phyloP scores from a whole-genome alignment of 2,113 vertebrate species.

The Daboia siamensis region DNA sequence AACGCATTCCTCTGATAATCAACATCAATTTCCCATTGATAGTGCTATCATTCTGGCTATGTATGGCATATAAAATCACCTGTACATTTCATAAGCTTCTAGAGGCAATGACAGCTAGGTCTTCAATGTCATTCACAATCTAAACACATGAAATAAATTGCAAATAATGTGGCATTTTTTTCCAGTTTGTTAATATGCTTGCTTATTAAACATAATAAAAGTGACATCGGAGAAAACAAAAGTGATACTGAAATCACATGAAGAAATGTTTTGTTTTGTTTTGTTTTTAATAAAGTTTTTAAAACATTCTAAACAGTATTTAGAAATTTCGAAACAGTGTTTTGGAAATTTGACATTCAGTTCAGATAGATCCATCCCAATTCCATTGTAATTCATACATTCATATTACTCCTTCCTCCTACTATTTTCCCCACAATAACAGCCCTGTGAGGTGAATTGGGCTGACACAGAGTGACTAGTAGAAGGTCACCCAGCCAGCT shows the following conservation, averaged over 20 bases:
- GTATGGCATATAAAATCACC: constrained; percentile 26
- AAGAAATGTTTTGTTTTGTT: neutral
- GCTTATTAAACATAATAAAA: constrained; percentile 30
- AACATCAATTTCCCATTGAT: constrained; percentile 35
- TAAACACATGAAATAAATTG: constrained; percentile 40
- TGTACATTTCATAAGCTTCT: constrained; percentile 44
- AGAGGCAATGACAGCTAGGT: constrained; percentile 45
- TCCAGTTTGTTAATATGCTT: constrained; percentile 25
- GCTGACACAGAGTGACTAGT: neutral
- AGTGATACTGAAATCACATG: constrained; percentile 1
- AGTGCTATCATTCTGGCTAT: constrained; percentile 45
- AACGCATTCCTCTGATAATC: constrained; percentile 45
- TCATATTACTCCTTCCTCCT: neutral
- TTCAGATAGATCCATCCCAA: constrained; percentile 28
- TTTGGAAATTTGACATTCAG: constrained; percentile 25
- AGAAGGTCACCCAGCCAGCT: neutral
- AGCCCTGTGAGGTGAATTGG: neutral
- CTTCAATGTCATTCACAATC: constrained; percentile 30
- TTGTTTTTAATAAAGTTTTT: constrained; percentile 6
- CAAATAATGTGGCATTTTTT: constrained; percentile 27
- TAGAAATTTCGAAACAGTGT: neutral
- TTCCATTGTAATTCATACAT: neutral
- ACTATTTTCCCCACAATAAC: neutral
- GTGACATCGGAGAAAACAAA: constrained; percentile 6
- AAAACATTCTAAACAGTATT: neutral